phyloP scores from a whole-genome alignment of 2,797 vertebrate species.

The Cyclopterus lumpus region DNA sequence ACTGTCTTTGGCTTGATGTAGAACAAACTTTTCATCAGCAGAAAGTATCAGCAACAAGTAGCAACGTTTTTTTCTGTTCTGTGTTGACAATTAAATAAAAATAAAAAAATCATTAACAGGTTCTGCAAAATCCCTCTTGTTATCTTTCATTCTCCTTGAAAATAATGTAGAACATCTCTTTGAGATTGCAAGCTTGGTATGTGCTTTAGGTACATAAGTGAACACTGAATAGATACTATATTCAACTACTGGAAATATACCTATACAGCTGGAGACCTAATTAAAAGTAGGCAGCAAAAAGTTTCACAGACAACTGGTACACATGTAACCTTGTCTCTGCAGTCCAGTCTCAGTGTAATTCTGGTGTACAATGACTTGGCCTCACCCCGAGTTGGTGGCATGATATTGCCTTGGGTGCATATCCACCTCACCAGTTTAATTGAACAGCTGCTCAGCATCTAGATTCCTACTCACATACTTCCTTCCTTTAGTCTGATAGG shows the following conservation, averaged over 20 bases:
- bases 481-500: slow-evolving; percentile 75
- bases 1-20: not conserved
- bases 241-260: slow-evolving; percentile 32
- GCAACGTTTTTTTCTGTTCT: not conserved
- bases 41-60: slow-evolving; percentile 5
- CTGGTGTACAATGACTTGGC: slow-evolving; percentile 47
- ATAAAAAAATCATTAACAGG: not conserved
- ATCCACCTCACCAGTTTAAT: slow-evolving; percentile 77
- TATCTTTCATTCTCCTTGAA: slow-evolving; percentile 6
- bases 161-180: not conserved
- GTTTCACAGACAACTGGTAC: slow-evolving; percentile 36
- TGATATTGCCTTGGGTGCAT: slow-evolving; percentile 69
- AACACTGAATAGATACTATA: slow-evolving; percentile 7
- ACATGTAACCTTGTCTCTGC: slow-evolving; percentile 45
- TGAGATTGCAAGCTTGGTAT: not conserved
- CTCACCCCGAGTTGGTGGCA: slow-evolving; percentile 56
- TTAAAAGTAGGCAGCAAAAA: slow-evolving; percentile 41
- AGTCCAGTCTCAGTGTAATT: slow-evolving; percentile 56
- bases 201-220: slow-evolving; percentile 6
- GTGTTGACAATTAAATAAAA: slow-evolving; percentile 1
- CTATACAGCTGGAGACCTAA: slow-evolving; percentile 20
- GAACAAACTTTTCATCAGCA: not conserved
- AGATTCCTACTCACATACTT: slow-evolving; percentile 71
- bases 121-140: not conserved
- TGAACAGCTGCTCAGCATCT: slow-evolving; percentile 81